Evolutionary conservation across 1,140 invertebrate species (phyloP), one percentile per base, ranked within the genome.

Genomic region (Drosophila lacertosa): DNA sequence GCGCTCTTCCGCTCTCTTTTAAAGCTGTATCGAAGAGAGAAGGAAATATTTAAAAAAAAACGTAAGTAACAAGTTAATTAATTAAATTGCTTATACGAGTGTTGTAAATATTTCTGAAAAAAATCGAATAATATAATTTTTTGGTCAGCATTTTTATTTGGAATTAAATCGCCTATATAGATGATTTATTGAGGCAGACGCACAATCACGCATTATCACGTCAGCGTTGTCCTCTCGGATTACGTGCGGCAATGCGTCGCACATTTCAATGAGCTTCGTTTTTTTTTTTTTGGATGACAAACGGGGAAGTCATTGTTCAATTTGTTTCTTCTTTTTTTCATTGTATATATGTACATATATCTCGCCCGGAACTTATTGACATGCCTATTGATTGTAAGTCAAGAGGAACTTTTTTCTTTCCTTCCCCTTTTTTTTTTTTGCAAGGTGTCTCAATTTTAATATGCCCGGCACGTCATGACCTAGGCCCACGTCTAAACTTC

Each of bases 301-400:
- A 82, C 71, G 74, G 76, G 75, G 78, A 81, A 81, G 78, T 81
- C 69, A 74, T 54, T 76, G 69, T 53, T 65, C n/a, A n/a, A n/a
- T n/a, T n/a, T n/a, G n/a, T n/a, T n/a, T n/a, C n/a, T n/a, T n/a
- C n/a, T n/a, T n/a, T n/a, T n/a, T n/a, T n/a, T n/a, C n/a, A 5
- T 62, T 59, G 50, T 74, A 73, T 50, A 2, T 26, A 7, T 42
- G 7, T 42, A 6, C 51, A 22, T 69, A 11, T 26, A 26, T 35
- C 20, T 15, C 35, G 65, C 53, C 67, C 74, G 74, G 63, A 78
- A 81, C 70, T 68, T 44, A 64, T 45, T 72, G 32, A 70, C 60
- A 65, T 70, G 53, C 59, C 59, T 70, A 65, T 76, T 54, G 60
- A 37, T 32, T 77, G 63, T 67, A 70, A 76, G 37, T 55, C 51